These are phyloP conservation scores for Zosterops pallidus DNA, from an alignment of 2,113 vertebrate species.

Conservation along the genomic window DNA sequence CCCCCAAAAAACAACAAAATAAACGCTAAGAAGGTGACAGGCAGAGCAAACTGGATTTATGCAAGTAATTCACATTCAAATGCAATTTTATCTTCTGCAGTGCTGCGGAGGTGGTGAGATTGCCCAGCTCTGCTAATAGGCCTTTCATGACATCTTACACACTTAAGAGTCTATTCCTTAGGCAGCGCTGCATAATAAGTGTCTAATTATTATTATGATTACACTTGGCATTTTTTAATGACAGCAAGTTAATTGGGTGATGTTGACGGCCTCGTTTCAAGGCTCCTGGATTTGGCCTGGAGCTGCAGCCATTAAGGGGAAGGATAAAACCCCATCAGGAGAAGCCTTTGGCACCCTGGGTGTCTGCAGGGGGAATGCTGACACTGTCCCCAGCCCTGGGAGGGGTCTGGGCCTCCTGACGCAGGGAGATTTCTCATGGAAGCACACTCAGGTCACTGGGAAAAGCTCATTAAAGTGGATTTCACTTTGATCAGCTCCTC, in stretches of 20 bases:
- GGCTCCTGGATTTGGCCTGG: conserved; percentile 34
- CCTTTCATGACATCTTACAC: conserved; percentile 41
- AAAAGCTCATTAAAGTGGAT: conserved; percentile 46
- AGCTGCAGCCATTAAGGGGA: conserved; percentile 57
- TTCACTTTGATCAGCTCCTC: conserved; percentile 56
- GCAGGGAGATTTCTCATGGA: neutral
- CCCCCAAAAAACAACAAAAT: neutral
- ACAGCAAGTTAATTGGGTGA: conserved; percentile 60
- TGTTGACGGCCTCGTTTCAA: conserved; percentile 63
- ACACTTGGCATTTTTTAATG: conserved; percentile 68
- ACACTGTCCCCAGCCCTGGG: neutral
- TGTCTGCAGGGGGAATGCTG: neutral
- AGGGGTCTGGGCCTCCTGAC: neutral
- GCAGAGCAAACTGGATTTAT: conserved; percentile 13
- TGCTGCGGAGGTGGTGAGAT: conserved; percentile 28
- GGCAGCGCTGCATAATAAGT: conserved; percentile 42
- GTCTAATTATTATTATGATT: conserved; percentile 68
- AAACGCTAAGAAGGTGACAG: neutral
- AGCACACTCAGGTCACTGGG: conserved; percentile 5
- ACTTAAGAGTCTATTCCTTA: conserved; percentile 32
- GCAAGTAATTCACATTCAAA: neutral
- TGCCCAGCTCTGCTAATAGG: conserved; percentile 32
- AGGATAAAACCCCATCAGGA: neutral
- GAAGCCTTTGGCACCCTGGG: neutral
- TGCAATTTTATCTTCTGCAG: conserved; percentile 5